Evolutionary conservation across 2,113 vertebrate genomes (phyloP), one percentile per base, ranked within the genome.

Genomic region (Falcunculus frontatus): DNA sequence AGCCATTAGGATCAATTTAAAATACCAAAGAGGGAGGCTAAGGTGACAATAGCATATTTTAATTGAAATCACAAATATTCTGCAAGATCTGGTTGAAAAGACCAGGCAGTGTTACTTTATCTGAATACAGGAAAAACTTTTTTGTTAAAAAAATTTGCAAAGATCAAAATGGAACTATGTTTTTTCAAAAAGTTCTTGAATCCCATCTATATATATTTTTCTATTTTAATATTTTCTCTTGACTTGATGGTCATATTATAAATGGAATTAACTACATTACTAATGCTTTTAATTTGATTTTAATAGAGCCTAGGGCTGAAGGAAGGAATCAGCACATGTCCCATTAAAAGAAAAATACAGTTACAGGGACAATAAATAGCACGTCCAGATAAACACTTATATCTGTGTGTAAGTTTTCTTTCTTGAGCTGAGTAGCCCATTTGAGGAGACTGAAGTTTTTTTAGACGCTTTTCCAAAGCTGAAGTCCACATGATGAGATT

Each of bases 281-380:
- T 96, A 96, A 96, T 94, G 85, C 75, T 97, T 97, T 97, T 95
- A 97, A 97, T 97, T 95, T 97, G 91, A 97, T 97, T 98, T 98
- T 97, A 97, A 91, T 96, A 72, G 94, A 37, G 92, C 93, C 94
- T 94, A 83, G 47, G 87, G 89, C 96, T 94, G 83, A 94, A 62
- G 82, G 62, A 84, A 74, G 67, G 65, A 95, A 97, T 95, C 93
- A 96, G 90, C 87, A 63, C 84, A 72, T 91, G 93, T 96, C 90
- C 86, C n/a, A 30, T 95, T 97, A 94, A 93, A 97, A 96, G 89
- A 94, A 97, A 93, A 96, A 91, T 72, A 93, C 72, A 93, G 89
- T 90, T 96, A 73, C 20, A 88, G 37, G 87, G 91, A 96, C 96
- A 94, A 82, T 95, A 97, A 97, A 96, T 95, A 96, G 90, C 62